Conservation (phyloP, 2,113 vertebrate species). For the Nibea albiflora region DNA sequence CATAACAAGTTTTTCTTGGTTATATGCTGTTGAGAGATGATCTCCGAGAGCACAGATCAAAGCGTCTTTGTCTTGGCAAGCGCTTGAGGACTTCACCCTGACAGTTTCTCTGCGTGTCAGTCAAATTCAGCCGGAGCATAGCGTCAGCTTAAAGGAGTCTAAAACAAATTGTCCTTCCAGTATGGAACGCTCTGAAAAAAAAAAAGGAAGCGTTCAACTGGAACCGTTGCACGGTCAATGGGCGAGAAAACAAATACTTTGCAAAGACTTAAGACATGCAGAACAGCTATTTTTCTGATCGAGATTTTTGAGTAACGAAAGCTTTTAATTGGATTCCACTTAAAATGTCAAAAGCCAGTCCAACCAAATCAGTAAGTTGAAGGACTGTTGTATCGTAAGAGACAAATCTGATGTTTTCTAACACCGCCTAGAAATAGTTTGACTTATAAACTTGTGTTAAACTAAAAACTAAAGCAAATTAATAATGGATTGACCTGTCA, state of each 20-base stretch:
- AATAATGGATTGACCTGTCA: slow-evolving; percentile 16
- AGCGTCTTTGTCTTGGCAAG: slow-evolving; percentile 63
- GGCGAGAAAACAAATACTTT: neutral
- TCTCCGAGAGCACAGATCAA: slow-evolving; percentile 58
- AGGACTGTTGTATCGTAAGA: neutral
- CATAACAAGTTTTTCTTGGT: slow-evolving; percentile 75
- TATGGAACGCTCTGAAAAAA: neutral
- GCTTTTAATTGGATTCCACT: neutral
- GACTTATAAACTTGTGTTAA: neutral
- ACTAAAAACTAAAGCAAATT: neutral
- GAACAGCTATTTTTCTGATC: neutral
- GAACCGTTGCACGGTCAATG: neutral
- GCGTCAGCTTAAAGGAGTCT: slow-evolving; percentile 43
- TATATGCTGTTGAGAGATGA: slow-evolving; percentile 58
- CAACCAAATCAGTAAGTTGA: neutral
- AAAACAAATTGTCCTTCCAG: slow-evolving; percentile 47
- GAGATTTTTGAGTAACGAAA: neutral
- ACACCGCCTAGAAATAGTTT: neutral
- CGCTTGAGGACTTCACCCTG: slow-evolving; percentile 43
- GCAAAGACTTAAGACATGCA: neutral
- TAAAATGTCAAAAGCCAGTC: neutral
- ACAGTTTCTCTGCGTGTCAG: slow-evolving; percentile 62
- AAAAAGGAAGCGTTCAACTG: neutral
- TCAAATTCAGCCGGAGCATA: slow-evolving; percentile 22
- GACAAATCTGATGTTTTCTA: neutral